Evolutionary conservation across 2,797 vertebrate species (phyloP).

Genomic region (Rhinatrema bivittatum): DNA sequence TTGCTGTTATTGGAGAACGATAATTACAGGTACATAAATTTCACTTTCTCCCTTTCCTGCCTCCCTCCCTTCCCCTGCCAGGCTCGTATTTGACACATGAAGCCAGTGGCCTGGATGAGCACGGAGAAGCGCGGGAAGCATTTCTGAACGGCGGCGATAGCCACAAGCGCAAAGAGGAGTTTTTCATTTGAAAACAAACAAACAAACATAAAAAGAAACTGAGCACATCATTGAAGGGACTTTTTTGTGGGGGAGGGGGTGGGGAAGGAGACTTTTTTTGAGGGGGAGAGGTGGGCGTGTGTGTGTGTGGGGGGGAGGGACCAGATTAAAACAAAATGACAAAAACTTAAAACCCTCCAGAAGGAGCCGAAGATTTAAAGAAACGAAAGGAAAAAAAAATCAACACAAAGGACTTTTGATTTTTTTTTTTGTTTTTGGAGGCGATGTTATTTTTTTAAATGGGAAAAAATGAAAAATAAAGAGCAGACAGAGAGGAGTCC

Average conservation of each 20-base stretch:
- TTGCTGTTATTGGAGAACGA: conserved; percentile 14
- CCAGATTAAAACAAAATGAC: too few species aligned
- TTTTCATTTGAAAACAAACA: conserved; percentile 47
- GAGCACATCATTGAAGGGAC: conserved; percentile 20
- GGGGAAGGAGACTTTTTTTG: background rate
- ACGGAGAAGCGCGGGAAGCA: conserved; percentile 85
- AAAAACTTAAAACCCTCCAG: too few species aligned
- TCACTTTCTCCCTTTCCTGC: background rate
- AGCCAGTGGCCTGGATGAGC: conserved; percentile 86
- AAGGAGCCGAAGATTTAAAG: too few species aligned
- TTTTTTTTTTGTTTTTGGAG: too few species aligned
- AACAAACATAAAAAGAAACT: conserved; percentile 6
- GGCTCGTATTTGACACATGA: conserved; percentile 90
- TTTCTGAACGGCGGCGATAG: conserved; percentile 86
- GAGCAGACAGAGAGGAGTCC: too few species aligned
- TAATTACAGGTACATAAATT: conserved; percentile 28
- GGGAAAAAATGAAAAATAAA: too few species aligned
- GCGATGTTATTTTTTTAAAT: too few species aligned
- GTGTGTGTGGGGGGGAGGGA: background rate
- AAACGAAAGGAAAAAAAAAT: too few species aligned
- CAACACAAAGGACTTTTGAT: too few species aligned
- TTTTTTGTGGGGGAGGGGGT: background rate
- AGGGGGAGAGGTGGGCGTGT: background rate
- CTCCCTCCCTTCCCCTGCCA: conserved; percentile 14
- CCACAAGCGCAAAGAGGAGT: conserved; percentile 89